A percentile compares a stretch with the other conserved stretches of the same genome.
phyloP scores from a whole-genome alignment of 2,797 vertebrate species.

The Eulemur rubriventer region DNA sequence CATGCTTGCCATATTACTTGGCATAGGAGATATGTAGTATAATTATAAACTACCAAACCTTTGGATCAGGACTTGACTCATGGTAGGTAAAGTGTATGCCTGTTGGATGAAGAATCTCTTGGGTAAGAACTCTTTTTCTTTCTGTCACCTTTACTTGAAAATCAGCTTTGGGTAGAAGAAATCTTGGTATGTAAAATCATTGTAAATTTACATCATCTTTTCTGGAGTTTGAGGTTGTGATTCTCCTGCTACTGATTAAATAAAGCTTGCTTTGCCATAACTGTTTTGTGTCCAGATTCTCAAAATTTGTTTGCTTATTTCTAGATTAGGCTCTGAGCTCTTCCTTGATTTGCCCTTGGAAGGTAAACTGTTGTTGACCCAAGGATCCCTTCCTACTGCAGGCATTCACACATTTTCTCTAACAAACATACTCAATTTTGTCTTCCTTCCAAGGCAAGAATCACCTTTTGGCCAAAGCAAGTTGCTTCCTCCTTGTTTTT shows the following conservation, averaged over 20 bases:
- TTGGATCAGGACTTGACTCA: not conserved
- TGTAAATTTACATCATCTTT: slow-evolving; percentile 30
- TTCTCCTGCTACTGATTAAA: slow-evolving; percentile 59
- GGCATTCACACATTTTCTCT: not conserved
- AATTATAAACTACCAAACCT: not conserved
- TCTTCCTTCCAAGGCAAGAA: not conserved
- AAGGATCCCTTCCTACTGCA: not conserved
- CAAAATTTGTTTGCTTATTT: slow-evolving; percentile 42
- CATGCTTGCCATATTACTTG: not conserved
- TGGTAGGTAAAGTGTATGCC: not conserved
- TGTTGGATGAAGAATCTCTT: slow-evolving; percentile 23
- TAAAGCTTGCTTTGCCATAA: slow-evolving; percentile 70
- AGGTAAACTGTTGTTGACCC: not conserved
- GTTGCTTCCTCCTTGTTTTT: not conserved
- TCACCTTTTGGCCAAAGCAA: not conserved
- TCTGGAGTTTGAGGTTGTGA: not conserved
- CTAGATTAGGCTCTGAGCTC: not conserved
- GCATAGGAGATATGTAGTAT: not conserved
- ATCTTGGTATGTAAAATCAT: not conserved
- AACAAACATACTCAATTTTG: not conserved
- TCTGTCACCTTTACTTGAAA: slow-evolving; percentile 19
- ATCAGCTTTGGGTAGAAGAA: slow-evolving; percentile 16
- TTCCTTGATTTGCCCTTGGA: not conserved
- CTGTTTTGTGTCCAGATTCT: slow-evolving; percentile 69
- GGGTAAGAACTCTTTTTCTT: slow-evolving; percentile 32